Conservation (phyloP, 2,888 invertebrate species). For the Hetaerina titia region DNA sequence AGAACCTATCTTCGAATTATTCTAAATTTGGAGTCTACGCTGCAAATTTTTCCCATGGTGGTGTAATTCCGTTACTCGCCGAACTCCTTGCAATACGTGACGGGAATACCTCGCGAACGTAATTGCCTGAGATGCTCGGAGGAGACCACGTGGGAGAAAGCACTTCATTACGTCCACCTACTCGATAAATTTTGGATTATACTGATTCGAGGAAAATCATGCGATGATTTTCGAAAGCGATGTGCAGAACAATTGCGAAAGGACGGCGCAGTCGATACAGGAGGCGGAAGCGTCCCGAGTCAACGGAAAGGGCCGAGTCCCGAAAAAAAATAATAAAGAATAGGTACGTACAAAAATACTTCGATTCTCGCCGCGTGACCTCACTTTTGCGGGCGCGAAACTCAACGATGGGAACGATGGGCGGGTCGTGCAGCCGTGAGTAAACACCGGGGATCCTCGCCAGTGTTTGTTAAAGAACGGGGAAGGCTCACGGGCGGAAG, state of each 20-base stretch:
- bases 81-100: not conserved
- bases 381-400: not conserved
- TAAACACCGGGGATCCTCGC: not conserved
- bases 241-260: not conserved
- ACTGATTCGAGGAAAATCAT: not conserved
- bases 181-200: not conserved
- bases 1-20: too few relatives aligned
- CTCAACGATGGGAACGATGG: not conserved
- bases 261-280: not conserved
- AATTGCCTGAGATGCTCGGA: not conserved
- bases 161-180: not conserved
- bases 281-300: not conserved
- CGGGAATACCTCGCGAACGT: not conserved
- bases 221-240: slow-evolving; percentile 23
- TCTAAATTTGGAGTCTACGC: too few relatives aligned
- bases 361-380: not conserved
- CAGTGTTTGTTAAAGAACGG: not conserved
- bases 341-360: slow-evolving; percentile 8
- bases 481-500: not conserved
- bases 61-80: not conserved
- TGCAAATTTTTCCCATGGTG: not conserved
- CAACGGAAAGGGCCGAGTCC: not conserved
- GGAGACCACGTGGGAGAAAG: not conserved
- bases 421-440: not conserved
- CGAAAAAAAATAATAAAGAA: not conserved